phyloP scores from a whole-genome alignment of 2,797 vertebrate species.

The Poeciliopsis presidionis region DNA sequence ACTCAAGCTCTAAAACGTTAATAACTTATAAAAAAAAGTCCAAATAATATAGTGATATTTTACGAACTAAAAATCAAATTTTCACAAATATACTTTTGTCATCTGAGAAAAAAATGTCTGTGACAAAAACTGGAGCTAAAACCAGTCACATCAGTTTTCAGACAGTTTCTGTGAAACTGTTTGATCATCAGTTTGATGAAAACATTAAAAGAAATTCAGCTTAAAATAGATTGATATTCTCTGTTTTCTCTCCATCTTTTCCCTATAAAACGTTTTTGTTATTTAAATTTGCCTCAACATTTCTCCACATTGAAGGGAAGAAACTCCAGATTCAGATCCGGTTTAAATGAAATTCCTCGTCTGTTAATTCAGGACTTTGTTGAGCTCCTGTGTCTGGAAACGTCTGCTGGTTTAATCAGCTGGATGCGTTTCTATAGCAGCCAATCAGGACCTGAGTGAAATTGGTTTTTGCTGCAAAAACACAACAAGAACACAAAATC shows the following conservation, averaged over 20 bases:
- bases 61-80: rapidly evolving
- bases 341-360: not conserved
- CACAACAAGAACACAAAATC: too few relatives aligned
- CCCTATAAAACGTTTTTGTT: not conserved
- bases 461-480: too few relatives aligned
- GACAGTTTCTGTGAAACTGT: not conserved
- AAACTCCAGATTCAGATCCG: not conserved
- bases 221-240: not conserved
- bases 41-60: not conserved
- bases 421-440: not conserved
- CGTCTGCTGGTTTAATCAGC: not conserved
- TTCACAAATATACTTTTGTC: not conserved
- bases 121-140: not conserved
- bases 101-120: not conserved
- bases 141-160: not conserved
- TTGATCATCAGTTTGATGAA: too few relatives aligned
- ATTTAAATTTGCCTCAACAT: not conserved
- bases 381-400: not conserved
- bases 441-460: not conserved
- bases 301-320: not conserved
- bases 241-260: not conserved
- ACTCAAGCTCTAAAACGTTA: not conserved
- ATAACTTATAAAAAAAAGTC: not conserved
- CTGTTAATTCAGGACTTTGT: not conserved
- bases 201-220: not conserved